Conservation (phyloP, 1,140 invertebrate genomes). For the Thrips palmi region DNA sequence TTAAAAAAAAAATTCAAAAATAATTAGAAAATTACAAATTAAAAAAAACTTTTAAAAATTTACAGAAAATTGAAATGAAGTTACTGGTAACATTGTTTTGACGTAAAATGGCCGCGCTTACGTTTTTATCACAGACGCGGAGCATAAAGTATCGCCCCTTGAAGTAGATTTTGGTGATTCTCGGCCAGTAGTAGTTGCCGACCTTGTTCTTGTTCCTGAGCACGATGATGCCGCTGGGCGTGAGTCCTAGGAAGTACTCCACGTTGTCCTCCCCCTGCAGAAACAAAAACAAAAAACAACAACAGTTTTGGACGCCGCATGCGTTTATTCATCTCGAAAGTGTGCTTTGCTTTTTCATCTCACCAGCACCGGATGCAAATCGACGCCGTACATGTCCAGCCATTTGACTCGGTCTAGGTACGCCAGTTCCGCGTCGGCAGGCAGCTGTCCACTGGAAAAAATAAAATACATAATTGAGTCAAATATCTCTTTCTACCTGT, state of each 20-base stretch:
- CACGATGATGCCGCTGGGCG: constrained; percentile 91
- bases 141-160: constrained; percentile 94
- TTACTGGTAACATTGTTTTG: neutral
- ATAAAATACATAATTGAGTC: constrained; percentile 1
- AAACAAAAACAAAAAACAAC: constrained; percentile 20
- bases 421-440: constrained; percentile 49
- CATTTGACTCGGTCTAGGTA: constrained; percentile 66
- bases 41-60: neutral
- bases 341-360: constrained; percentile 18
- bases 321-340: too few relatives aligned
- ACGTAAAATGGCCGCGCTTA: constrained; percentile 31
- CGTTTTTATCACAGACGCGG: constrained; percentile 85
- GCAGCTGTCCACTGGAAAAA: constrained; percentile 41
- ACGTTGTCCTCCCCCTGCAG: constrained; percentile 90
- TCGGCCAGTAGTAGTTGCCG: constrained; percentile 97
- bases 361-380: constrained; percentile 59
- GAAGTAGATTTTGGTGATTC: constrained; percentile 90
- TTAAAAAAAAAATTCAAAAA: neutral
- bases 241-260: constrained; percentile 90
- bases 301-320: constrained; percentile 12
- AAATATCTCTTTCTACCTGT: too few relatives aligned
- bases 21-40: neutral
- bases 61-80: neutral
- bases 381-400: constrained; percentile 70
- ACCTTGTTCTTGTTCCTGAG: constrained; percentile 92